Evolutionary conservation across 2,888 invertebrate genomes (phyloP).

Genomic region (Tetramorium bicarinatum): DNA sequence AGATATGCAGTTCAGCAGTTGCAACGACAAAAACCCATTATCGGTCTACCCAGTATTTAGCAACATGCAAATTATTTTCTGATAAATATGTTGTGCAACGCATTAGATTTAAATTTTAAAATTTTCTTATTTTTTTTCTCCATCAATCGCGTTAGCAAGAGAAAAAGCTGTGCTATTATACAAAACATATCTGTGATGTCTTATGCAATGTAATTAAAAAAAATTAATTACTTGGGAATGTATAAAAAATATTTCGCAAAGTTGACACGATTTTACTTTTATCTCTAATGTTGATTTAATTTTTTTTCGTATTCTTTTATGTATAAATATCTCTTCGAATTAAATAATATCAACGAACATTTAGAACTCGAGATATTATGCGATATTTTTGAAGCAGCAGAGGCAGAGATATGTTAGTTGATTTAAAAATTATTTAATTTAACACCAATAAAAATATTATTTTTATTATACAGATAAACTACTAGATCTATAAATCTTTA

Average conservation of each 20-base stretch:
- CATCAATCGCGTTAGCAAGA: not conserved
- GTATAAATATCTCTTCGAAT: not conserved
- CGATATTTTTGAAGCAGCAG: not conserved
- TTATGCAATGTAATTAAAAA: not conserved
- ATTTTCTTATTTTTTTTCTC: not conserved
- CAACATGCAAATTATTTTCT: not conserved
- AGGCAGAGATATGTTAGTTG: not conserved
- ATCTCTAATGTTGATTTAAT: not conserved
- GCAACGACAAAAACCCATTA: not conserved
- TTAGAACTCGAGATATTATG: not conserved
- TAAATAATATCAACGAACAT: conserved; percentile 20
- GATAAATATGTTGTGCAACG: not conserved
- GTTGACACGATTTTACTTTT: not conserved
- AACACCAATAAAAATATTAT: not conserved
- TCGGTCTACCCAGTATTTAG: not conserved
- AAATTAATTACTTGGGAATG: not conserved
- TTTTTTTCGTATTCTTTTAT: not conserved
- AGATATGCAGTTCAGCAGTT: not conserved
- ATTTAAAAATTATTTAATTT: not conserved
- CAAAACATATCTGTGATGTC: not conserved
- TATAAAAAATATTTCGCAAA: not conserved
- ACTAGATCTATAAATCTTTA: not conserved
- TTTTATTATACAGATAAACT: not conserved
- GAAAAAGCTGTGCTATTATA: not conserved
- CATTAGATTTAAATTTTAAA: not conserved